These are phyloP conservation scores for Neuroscelio doddi DNA, from an alignment of 2,888 invertebrate species.

Conservation along the genomic window DNA sequence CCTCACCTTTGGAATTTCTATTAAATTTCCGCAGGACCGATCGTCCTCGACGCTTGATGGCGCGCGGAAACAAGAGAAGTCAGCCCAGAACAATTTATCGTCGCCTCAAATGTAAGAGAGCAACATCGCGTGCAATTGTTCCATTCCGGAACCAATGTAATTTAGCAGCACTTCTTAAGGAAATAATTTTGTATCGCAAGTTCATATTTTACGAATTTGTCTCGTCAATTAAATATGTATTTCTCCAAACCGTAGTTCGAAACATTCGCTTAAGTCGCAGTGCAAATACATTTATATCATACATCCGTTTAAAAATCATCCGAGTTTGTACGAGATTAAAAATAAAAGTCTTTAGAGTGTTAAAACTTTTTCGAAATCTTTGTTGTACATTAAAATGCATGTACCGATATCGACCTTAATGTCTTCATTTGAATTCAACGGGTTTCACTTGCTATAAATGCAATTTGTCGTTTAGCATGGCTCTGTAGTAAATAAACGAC, in stretches of 20 bases:
- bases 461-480: conserved; percentile 33
- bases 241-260: no score
- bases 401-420: conserved; percentile 24
- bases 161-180: no score
- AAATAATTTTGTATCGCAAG: no score
- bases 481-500: conserved; percentile 18
- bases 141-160: conserved; percentile 6
- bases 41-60: not conserved
- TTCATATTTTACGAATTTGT: no score
- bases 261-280: no score
- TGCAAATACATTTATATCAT: no score
- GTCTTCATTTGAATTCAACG: conserved; percentile 33
- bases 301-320: no score
- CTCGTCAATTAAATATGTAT: not conserved
- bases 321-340: no score
- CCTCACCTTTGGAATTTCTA: conserved; percentile 29
- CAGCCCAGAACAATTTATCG: conserved; percentile 23
- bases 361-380: no score
- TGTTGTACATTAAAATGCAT: conserved; percentile 8
- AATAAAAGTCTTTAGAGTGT: no score
- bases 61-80: conserved; percentile 5
- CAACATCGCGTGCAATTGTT: conserved; percentile 20
- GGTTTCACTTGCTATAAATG: conserved; percentile 26
- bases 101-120: conserved; percentile 21
- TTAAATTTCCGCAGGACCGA: conserved; percentile 34